phyloP scores from a whole-genome alignment of 2,888 invertebrate genomes.

The Heliconius ethilla region DNA sequence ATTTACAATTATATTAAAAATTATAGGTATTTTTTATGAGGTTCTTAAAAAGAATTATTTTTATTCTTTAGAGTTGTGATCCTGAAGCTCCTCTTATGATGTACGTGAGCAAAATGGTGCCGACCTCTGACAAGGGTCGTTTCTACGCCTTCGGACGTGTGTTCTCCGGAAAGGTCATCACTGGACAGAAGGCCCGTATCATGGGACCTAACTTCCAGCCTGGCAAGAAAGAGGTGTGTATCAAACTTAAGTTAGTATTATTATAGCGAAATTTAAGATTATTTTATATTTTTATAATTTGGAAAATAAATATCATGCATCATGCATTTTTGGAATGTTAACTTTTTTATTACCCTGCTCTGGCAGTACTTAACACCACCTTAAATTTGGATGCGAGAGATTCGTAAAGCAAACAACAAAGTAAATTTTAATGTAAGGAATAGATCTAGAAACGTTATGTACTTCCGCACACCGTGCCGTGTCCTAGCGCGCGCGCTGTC shows the following conservation, averaged over 20 bases:
- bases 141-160: slow-evolving; percentile 99
- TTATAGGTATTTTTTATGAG: not conserved
- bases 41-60: not conserved
- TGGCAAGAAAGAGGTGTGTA: slow-evolving; percentile 94
- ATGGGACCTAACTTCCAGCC: slow-evolving; percentile 99
- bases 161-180: slow-evolving; percentile 96
- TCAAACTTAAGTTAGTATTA: not conserved
- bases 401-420: too few species aligned
- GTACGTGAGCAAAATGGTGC: slow-evolving; percentile 99
- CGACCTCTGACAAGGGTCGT: slow-evolving; percentile 99
- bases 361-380: too few species aligned
- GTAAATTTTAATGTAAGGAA: too few species aligned
- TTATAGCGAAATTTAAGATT: not conserved
- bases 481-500: slow-evolving; percentile 58
- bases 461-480: slow-evolving; percentile 63
- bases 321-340: too few species aligned
- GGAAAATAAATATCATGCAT: not conserved
- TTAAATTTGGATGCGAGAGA: not conserved
- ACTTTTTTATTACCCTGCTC: too few species aligned
- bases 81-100: slow-evolving; percentile 99
- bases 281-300: not conserved
- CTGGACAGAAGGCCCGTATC: slow-evolving; percentile 97
- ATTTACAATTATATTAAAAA: too few species aligned
- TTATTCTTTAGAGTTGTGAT: slow-evolving; percentile 88
- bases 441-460: too few species aligned